Base-by-base conservation (phyloP, 2,113 vertebrate species). In the Callaeas wilsoni region DNA sequence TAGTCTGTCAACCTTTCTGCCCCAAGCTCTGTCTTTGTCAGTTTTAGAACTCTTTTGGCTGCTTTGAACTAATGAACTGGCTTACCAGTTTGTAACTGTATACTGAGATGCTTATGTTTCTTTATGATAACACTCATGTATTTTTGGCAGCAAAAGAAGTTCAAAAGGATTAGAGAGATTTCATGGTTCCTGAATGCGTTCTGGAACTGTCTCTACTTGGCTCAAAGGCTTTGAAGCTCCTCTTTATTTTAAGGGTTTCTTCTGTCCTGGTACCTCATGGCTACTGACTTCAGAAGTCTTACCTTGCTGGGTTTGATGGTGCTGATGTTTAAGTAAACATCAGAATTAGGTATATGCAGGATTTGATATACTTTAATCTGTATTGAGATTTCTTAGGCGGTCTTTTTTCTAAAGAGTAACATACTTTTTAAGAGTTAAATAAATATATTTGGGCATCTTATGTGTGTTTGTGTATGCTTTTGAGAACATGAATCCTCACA, bases 371-470 rank as follows among this genome's bases (percentile, higher is more conserved):
- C 89, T 84, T 64, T 46, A 82, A 78, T 81, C 39, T 94, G 56
- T 84, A 91, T 17, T 82, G 57, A 87, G 37, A 46, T 39, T 84
- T 91, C 29, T 65, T 87, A 87, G 33, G 27, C 52, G 94, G 52
- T 49, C 46, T 67, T 80, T 91, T 89, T 90, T 73, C 91, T 93
- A 85, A 93, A 94, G 64, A 84, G 29, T 87, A 89, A 94, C 6
- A 2, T 81, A 84, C 77, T 83, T 96, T 96, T 95, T 39, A 94
- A 95, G 75, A 93, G 35, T 81, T 32, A 84, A 95, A 97, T 96
- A 96, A 97, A 97, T 93, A 59, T 64, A 89, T 96, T 95, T 95
- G 86, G 91, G 95, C 94, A 92, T 89, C 93, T 95, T 93, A 32
- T 11, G 4, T 67, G 39, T 87, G 67, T 84, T 89, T 53, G 71